Evolutionary conservation across 2,113 vertebrate species (phyloP).

Genomic region (Ctenomys sociabilis): DNA sequence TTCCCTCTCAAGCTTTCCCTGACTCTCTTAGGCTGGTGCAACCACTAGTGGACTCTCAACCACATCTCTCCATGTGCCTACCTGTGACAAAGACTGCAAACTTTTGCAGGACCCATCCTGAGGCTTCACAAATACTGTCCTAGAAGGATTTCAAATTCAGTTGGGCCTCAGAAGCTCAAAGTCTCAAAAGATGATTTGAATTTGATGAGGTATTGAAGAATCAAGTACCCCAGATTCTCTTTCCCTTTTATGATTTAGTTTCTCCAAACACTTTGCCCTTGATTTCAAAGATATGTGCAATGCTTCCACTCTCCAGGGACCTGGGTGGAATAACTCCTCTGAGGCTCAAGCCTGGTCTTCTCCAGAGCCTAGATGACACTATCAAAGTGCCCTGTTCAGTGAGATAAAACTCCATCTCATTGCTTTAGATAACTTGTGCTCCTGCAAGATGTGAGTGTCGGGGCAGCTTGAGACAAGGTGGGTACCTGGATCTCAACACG

Average conservation of each 20-base stretch:
- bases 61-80: background rate
- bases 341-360: background rate
- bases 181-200: background rate
- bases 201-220: background rate
- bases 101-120: background rate
- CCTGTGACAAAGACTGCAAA: background rate
- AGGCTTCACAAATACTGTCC: background rate
- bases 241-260: background rate
- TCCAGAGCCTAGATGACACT: background rate
- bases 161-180: background rate
- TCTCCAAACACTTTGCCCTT: background rate
- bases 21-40: background rate
- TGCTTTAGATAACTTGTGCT: background rate
- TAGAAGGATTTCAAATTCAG: background rate
- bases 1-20: background rate
- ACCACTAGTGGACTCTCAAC: background rate
- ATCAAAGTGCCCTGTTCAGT: background rate
- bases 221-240: background rate
- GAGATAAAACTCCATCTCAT: slow-evolving; percentile 35
- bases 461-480: background rate
- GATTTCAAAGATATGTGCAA: background rate
- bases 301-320: background rate
- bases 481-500: background rate
- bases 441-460: background rate
- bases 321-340: background rate